Evolutionary conservation across 2,113 vertebrate species (phyloP).

Genomic region (Cynoglossus semilaevis): DNA sequence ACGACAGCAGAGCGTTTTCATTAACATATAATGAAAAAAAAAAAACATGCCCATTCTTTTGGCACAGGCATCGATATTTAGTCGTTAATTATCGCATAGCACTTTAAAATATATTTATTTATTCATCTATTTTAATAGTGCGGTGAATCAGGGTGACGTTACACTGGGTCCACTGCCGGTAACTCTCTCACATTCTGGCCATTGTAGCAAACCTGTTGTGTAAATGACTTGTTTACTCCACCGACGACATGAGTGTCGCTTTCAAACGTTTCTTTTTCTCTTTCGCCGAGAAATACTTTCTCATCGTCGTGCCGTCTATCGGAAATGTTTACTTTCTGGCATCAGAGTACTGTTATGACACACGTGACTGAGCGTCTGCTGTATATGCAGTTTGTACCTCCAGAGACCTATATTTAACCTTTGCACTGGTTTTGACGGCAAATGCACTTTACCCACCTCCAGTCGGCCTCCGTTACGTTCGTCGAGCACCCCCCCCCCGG

Average conservation of each 20-base stretch:
- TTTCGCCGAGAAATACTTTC: constrained; percentile 13
- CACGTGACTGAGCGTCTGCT: constrained; percentile 22
- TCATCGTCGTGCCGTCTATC: constrained; percentile 41
- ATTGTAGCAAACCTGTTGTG: constrained; percentile 3
- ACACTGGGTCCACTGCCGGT: constrained; percentile 12
- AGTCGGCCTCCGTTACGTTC: constrained; percentile 47
- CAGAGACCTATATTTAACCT: constrained; percentile 48
- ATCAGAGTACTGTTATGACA: constrained; percentile 38
- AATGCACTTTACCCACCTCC: constrained; percentile 63
- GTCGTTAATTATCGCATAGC: too few species aligned
- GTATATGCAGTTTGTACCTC: constrained; percentile 41
- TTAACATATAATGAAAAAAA: too few species aligned
- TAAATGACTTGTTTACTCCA: background rate
- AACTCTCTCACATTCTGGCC: constrained; percentile 8
- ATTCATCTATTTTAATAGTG: constrained; percentile 12
- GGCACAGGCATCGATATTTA: too few species aligned
- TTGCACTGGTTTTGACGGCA: constrained; percentile 54
- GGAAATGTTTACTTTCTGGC: constrained; percentile 41
- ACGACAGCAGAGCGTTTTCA: too few species aligned
- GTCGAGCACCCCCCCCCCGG: constrained; percentile 21
- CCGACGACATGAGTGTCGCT: constrained; percentile 18
- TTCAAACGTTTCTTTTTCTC: constrained; percentile 9
- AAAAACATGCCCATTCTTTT: too few species aligned
- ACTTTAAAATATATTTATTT: constrained; percentile 5
- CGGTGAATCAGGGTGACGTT: constrained; percentile 34